phyloP scores from a whole-genome alignment of 2,888 invertebrate species.

The Quadroppia sp. region DNA sequence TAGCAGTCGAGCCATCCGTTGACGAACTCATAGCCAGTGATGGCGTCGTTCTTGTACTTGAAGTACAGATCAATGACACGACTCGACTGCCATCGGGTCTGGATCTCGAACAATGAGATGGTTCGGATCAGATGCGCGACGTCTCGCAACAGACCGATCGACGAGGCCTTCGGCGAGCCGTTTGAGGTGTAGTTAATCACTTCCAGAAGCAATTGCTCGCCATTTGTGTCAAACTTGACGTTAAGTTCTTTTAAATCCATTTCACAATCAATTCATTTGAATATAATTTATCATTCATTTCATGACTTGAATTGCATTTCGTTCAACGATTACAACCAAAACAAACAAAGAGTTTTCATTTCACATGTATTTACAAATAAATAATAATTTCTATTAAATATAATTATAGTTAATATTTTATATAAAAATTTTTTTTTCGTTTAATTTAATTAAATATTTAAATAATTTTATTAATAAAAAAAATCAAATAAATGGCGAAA shows the following conservation, averaged over 20 bases:
- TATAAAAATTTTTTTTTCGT: not conserved
- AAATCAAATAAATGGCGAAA: not conserved
- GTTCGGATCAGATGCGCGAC: not conserved
- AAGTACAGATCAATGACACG: slow-evolving; percentile 24
- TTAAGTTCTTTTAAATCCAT: slow-evolving; percentile 23
- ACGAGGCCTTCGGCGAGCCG: not conserved
- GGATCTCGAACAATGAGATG: slow-evolving; percentile 17
- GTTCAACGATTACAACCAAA: not conserved
- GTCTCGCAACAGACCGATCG: slow-evolving; percentile 19
- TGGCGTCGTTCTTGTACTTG: slow-evolving; percentile 27
- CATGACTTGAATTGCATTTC: not conserved
- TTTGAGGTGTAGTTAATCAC: slow-evolving; percentile 17
- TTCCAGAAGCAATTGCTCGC: slow-evolving; percentile 10
- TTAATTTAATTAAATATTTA: no score
- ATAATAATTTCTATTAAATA: not conserved
- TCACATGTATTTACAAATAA: not conserved
- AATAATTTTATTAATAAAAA: no score
- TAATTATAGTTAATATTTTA: not conserved
- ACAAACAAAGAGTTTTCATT: not conserved
- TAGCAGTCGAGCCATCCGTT: slow-evolving; percentile 25
- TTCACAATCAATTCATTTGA: slow-evolving; percentile 22
- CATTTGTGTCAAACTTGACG: not conserved
- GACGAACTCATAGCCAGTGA: slow-evolving; percentile 10
- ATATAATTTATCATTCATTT: not conserved
- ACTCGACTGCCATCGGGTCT: slow-evolving; percentile 31